Evolutionary conservation across 2,113 vertebrate genomes (phyloP).

Genomic region (Paratilapia polleni): DNA sequence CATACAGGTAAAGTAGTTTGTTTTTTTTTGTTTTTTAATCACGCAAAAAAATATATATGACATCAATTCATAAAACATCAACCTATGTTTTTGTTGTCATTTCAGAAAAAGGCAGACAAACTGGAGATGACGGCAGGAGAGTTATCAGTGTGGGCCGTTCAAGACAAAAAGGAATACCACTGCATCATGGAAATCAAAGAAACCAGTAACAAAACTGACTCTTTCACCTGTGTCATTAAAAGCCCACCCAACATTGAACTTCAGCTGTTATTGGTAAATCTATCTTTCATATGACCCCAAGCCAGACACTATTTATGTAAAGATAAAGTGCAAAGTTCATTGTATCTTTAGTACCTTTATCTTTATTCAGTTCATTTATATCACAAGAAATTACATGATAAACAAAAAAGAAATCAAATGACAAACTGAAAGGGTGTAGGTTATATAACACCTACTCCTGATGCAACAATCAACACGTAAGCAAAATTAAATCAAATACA

Average conservation of each 20-base stretch:
- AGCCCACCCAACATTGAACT: background rate
- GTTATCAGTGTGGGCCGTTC: slow-evolving; percentile 77
- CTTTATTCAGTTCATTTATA: too few species aligned
- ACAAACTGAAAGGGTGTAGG: too few species aligned
- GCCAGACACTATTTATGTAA: background rate
- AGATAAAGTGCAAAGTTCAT: too few species aligned
- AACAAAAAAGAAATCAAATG: too few species aligned
- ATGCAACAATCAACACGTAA: too few species aligned
- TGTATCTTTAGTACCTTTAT: too few species aligned
- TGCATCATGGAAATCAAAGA: slow-evolving; percentile 81
- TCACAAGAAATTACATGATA: too few species aligned
- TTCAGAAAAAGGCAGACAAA: slow-evolving; percentile 89
- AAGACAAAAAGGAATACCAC: slow-evolving; percentile 20
- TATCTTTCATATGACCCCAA: background rate
- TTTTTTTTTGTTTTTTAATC: too few species aligned
- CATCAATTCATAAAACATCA: background rate
- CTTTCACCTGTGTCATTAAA: slow-evolving; percentile 82
- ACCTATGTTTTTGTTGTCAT: background rate
- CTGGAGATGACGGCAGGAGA: slow-evolving; percentile 84
- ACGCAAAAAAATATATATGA: background rate
- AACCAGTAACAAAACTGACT: slow-evolving; percentile 67
- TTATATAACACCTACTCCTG: too few species aligned
- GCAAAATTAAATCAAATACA: too few species aligned
- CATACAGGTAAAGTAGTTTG: slow-evolving; percentile 74
- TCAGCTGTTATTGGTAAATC: slow-evolving; percentile 57